phyloP scores from a whole-genome alignment of 2,797 vertebrate genomes.

The Florisuga fusca region DNA sequence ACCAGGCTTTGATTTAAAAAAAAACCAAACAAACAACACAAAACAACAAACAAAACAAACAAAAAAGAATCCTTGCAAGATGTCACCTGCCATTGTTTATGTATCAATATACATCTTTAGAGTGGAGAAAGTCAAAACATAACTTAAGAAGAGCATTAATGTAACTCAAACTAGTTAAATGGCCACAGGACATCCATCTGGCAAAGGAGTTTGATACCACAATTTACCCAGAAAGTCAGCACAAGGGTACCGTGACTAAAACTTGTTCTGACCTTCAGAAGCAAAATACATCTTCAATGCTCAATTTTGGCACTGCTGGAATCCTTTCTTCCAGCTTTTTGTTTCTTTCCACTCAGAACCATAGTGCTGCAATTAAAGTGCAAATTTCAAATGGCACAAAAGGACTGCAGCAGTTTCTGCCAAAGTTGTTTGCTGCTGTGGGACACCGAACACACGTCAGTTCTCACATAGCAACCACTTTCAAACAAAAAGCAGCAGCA shows the following conservation, averaged over 20 bases:
- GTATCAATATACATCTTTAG: conserved; percentile 2
- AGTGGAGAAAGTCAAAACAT: conserved; percentile 43
- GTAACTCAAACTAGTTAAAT: conserved; percentile 30
- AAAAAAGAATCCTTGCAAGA: neutral
- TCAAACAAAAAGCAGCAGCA: conserved; percentile 40
- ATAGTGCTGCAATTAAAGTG: neutral
- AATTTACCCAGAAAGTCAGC: conserved; percentile 19
- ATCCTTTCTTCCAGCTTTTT: neutral
- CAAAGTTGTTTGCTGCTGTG: neutral
- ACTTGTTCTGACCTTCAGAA: conserved; percentile 1
- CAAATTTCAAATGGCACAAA: neutral
- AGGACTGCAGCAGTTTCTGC: conserved; percentile 1
- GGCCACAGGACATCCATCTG: conserved; percentile 15
- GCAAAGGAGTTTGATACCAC: neutral
- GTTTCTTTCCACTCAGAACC: neutral
- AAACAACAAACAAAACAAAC: too few species aligned
- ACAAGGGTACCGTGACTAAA: neutral
- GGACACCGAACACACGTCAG: neutral
- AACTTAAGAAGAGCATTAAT: neutral
- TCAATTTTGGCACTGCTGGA: neutral
- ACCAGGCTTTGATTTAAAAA: neutral
- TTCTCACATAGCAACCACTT: neutral
- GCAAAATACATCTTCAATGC: neutral
- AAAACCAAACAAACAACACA: neutral
- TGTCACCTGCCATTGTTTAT: conserved; percentile 42